Percentiles rank a stretch among this genome's conserved stretches.
Evolutionary conservation across 2,888 invertebrate species (phyloP).

Genomic region (Drosophila multiciliata): DNA sequence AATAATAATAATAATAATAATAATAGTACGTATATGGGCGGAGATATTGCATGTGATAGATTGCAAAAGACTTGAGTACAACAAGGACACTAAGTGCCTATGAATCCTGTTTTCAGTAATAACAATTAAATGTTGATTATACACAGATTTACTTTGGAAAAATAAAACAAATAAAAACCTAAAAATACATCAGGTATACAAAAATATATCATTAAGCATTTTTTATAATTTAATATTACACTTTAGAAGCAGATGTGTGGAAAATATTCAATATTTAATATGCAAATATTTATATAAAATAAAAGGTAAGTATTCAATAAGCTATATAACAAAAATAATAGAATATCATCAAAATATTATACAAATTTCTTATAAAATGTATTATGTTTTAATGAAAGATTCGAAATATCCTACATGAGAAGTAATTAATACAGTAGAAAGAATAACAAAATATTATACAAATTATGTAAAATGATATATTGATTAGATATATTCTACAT

Average conservation of each 20-base stretch:
- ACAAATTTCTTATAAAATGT: neutral
- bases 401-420: neutral
- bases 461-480: neutral
- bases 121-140: neutral
- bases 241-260: neutral
- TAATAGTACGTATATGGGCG: neutral
- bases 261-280: neutral
- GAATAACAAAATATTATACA: too few species aligned
- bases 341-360: neutral
- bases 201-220: neutral
- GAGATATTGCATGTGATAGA: slow-evolving; percentile 35
- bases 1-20: neutral
- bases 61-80: neutral
- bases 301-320: neutral
- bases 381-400: neutral
- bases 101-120: neutral
- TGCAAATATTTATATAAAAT: neutral
- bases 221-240: neutral
- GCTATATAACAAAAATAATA: neutral
- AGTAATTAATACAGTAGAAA: neutral
- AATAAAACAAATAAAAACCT: neutral
- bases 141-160: neutral
- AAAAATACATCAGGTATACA: neutral
- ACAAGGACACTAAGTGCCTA: neutral
- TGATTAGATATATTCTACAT: neutral